Conservation (phyloP, 2,888 invertebrate genomes). For the Linnaemya tessellans region DNA sequence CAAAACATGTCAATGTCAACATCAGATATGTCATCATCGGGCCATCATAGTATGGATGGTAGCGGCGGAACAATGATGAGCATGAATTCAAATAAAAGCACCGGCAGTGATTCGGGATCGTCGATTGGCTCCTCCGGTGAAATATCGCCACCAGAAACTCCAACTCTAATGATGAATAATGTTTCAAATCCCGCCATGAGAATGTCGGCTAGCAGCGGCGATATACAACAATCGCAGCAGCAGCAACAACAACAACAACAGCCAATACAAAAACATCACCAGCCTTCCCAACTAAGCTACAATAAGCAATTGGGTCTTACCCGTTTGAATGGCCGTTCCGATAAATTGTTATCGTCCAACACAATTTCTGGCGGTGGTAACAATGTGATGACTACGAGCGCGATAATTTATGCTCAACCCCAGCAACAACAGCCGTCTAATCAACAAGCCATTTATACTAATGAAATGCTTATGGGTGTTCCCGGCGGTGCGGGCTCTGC, state of each 20-base stretch:
- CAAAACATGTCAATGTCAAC: constrained; percentile 79
- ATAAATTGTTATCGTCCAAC: constrained; percentile 75
- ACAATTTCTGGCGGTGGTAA: constrained; percentile 67
- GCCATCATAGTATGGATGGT: constrained; percentile 73
- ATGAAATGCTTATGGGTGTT: constrained; percentile 73
- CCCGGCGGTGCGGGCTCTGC: constrained; percentile 67
- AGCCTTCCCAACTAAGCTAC: constrained; percentile 79
- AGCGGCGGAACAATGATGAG: constrained; percentile 72
- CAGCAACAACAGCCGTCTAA: constrained; percentile 72
- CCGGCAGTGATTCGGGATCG: constrained; percentile 83
- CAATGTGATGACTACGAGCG: constrained; percentile 66
- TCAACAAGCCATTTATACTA: constrained; percentile 66
- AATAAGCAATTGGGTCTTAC: constrained; percentile 80
- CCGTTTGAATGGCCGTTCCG: constrained; percentile 80
- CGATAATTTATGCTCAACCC: constrained; percentile 75
- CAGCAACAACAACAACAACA: constrained; percentile 77
- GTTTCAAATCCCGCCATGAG: constrained; percentile 73
- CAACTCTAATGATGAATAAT: constrained; percentile 77
- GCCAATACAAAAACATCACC: constrained; percentile 76
- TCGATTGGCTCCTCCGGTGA: constrained; percentile 83
- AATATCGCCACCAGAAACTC: constrained; percentile 82
- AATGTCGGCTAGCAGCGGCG: constrained; percentile 73
- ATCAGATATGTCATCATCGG: constrained; percentile 73
- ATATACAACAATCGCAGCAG: constrained; percentile 73
- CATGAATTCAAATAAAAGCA: constrained; percentile 80